Evolutionary conservation across 2,888 invertebrate genomes (phyloP), one percentile per base, ranked within the genome.

Genomic region (Venustoraphidia nigricollis): DNA sequence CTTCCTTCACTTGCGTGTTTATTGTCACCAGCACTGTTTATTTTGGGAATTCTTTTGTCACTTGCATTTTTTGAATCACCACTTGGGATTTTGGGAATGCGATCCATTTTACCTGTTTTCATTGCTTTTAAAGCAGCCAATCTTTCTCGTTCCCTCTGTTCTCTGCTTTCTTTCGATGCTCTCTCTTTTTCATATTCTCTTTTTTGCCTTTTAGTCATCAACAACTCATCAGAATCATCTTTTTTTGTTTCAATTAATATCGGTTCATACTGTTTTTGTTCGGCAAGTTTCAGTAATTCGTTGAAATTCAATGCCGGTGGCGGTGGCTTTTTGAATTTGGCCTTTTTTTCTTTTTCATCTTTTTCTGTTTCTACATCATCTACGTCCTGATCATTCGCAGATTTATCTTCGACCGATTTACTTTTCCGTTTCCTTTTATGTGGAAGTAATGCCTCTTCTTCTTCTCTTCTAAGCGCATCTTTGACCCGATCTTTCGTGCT

Each of bases 211-310:
- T 85, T 85, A 0, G 91, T 91, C 71, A 91, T 77, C 10, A 80
- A 70, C 41, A 85, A 72, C 54, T 86, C 87, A 52, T 66, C 64
- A 8, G 74, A 71, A 50, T 79, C 62, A 54, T 73, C 65, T 52
- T 69, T 66, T 58, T 72, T 73, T 17, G 66, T 62, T 54, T 77
- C 75, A 49, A 79, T 65, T 34, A 79, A 72, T 2, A 89, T 62
- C 0, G 90, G 90, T 60, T 89, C 85, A 62, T 77, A 74, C 54
- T 89, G 89, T 60, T 90, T 90, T 59, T 85, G 78, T 56, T 83
- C 86, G 0, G 91, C 91, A 8, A 91, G 67, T 65, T 88, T 85
- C 3, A 93, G 63, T 17, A 93, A 63, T 49, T 85, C 79, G 56
- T 77, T 72, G 60, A 89, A 92, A 63, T 87, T 84, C 63, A 90